A percentile compares a stretch with the other conserved stretches of the same genome.
phyloP scores from a whole-genome alignment of 2,113 vertebrate genomes.

The Syngnathus scovelli region DNA sequence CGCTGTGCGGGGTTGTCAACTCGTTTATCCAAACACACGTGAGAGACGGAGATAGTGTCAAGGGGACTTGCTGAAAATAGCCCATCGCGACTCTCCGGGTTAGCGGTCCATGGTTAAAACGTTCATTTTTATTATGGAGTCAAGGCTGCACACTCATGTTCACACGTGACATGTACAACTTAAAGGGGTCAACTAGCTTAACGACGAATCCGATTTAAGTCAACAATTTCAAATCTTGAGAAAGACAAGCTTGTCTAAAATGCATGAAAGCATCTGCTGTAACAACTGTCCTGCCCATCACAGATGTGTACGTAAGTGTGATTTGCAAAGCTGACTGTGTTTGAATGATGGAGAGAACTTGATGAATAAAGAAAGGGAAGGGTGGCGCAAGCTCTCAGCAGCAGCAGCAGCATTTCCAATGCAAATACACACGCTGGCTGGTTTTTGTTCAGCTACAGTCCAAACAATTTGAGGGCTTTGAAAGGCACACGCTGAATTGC shows the following conservation, averaged over 20 bases:
- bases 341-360: not conserved
- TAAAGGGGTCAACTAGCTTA: no score
- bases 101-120: slow-evolving; percentile 22
- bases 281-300: no score
- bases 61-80: slow-evolving; percentile 62
- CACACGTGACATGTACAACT: not conserved
- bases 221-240: no score
- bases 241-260: not conserved
- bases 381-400: not conserved
- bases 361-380: not conserved
- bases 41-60: slow-evolving; percentile 54
- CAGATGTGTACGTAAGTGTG: not conserved
- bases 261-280: not conserved
- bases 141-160: slow-evolving; percentile 1
- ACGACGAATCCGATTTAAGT: no score
- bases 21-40: slow-evolving; percentile 50
- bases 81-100: slow-evolving; percentile 25
- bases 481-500: not conserved
- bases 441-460: not conserved
- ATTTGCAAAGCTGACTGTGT: not conserved
- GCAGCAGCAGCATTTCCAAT: slow-evolving; percentile 15
- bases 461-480: not conserved
- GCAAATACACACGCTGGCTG: slow-evolving; percentile 19
- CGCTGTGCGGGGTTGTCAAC: slow-evolving; percentile 25
- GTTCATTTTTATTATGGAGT: slow-evolving; percentile 13